Evolutionary conservation across 2,888 invertebrate species (phyloP), one percentile per base, ranked within the genome.

Genomic region (Ametastegia equiseti): DNA sequence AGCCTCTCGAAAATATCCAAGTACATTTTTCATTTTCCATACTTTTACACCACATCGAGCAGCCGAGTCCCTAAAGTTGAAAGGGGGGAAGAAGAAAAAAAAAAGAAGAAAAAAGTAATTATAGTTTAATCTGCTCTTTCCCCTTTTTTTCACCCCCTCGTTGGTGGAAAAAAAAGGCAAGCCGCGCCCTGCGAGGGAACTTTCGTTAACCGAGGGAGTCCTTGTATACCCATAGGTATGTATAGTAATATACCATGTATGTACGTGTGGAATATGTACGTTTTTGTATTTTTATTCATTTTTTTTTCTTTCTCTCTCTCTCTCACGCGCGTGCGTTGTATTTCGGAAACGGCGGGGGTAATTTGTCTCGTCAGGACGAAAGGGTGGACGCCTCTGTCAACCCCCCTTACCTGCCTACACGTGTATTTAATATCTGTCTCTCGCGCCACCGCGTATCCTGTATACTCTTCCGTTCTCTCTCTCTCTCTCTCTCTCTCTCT

Each of bases 341-440:
- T 45, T 71, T 71, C 15, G 60, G 13, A 60, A 60, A 60, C 30
- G 60, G 71, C n/a, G 15, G 9, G 11, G 42, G 45, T 23, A 47
- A 71, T 71, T 71, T 71, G 71, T 71, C 71, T 45, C 27, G 23
- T 42, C 27, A 47, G 11, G 42, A 27, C 19, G 23, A 23, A 67
- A 67, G 67, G 19, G 39, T 36, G 1, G 7, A 19, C 19, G 33
- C 39, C 11, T 11, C 27, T 3, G 60, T 6, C 27, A 7, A 9
- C 2, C 1, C 19, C n/a, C 67, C 23, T 19, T 7, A 23, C 13
- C 54, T 7, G 23, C 13, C 54, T 30, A 33, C 39, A 65, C 36
- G 33, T 75, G 54, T 75, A 75, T 75, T 75, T 50, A 75, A 75
- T 50, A 75, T 54, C 75, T 54, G 75, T 75, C 75, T 71, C 45